Evolutionary conservation across 2,888 invertebrate species (phyloP).

Genomic region (Drosophila percnosoma): DNA sequence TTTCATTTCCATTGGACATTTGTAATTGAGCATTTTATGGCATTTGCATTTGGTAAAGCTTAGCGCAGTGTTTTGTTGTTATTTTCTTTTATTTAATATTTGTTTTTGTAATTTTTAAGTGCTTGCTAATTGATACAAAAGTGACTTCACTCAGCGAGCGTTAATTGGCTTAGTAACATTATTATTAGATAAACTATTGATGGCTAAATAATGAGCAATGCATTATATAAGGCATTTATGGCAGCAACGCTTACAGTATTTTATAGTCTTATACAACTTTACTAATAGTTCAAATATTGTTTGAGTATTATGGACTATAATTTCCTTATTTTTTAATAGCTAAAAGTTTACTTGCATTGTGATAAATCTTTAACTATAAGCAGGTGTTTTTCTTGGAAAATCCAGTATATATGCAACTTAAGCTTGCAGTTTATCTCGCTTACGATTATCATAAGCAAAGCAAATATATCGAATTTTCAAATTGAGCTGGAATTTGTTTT

Average conservation of each 20-base stretch:
- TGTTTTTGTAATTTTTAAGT: constrained; percentile 29
- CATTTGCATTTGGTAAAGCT: constrained; percentile 12
- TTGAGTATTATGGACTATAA: background rate
- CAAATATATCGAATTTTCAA: constrained; percentile 31
- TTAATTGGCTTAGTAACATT: constrained; percentile 20
- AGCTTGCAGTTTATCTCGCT: constrained; percentile 8
- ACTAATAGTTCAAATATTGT: background rate
- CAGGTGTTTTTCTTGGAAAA: background rate
- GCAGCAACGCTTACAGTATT: background rate
- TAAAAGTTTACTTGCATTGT: background rate
- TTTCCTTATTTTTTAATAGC: background rate
- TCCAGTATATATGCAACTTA: background rate
- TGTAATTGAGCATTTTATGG: constrained; percentile 52
- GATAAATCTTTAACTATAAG: background rate
- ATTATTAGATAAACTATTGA: constrained; percentile 5
- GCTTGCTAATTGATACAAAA: constrained; percentile 63
- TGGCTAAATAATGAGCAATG: background rate
- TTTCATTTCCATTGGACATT: constrained; percentile 41
- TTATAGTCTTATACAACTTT: background rate
- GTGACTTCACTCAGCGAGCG: constrained; percentile 21
- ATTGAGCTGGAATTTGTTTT: constrained; percentile 39
- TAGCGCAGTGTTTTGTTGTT: constrained; percentile 13
- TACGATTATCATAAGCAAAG: constrained; percentile 8
- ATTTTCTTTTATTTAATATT: constrained; percentile 4
- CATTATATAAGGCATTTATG: background rate